Evolutionary conservation across 2,888 invertebrate species (phyloP).

Genomic region (Patella depressa): DNA sequence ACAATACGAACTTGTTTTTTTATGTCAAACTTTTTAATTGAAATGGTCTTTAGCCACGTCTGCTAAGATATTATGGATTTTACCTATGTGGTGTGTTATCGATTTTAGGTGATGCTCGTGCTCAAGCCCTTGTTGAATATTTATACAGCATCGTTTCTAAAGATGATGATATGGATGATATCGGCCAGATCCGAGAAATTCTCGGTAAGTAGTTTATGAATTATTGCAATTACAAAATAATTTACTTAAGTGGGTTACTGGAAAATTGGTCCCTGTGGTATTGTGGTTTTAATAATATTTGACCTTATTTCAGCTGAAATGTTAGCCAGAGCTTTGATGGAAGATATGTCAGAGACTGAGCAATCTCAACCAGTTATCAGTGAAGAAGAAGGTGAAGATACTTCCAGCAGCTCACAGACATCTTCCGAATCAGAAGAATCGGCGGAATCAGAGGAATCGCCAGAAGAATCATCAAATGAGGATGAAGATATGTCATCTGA

Average conservation of each 20-base stretch:
- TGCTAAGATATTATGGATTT: background rate
- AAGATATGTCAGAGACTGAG: constrained; percentile 18
- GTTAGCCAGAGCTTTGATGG: constrained; percentile 27
- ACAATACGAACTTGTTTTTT: background rate
- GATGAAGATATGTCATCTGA: constrained; percentile 1
- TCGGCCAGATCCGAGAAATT: constrained; percentile 37
- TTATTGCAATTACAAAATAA: no score
- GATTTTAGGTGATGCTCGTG: constrained; percentile 33
- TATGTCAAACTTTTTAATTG: background rate
- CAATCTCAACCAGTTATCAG: background rate
- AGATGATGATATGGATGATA: constrained; percentile 38
- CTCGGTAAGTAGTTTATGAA: constrained; percentile 25
- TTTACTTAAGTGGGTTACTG: no score
- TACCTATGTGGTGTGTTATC: background rate
- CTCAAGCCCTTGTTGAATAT: constrained; percentile 34
- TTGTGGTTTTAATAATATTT: background rate
- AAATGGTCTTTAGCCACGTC: background rate
- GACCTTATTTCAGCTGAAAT: constrained; percentile 25
- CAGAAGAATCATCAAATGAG: constrained; percentile 11
- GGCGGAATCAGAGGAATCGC: constrained; percentile 6
- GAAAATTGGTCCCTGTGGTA: no score
- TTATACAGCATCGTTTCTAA: constrained; percentile 35
- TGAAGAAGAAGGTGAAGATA: constrained; percentile 13
- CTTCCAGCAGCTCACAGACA: background rate
- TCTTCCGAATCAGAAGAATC: background rate